phyloP scores from a whole-genome alignment of 2,888 invertebrate species.

The Mythimna vitellina region DNA sequence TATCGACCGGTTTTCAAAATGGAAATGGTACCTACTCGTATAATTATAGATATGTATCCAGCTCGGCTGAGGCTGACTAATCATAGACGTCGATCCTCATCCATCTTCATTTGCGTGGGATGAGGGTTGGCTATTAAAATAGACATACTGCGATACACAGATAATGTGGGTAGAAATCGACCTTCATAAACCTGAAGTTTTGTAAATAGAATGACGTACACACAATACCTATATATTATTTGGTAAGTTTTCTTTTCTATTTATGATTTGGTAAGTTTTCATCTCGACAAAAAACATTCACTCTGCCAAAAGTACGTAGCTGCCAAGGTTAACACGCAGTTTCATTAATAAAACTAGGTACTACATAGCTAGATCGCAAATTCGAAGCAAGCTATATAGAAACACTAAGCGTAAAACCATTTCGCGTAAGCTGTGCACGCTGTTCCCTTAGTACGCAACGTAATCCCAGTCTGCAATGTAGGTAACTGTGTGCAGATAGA shows the following conservation, averaged over 20 bases:
- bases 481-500: neutral
- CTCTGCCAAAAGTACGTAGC: neutral
- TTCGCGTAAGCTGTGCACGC: neutral
- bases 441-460: neutral
- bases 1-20: too few relatives aligned
- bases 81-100: constrained; percentile 12
- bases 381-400: neutral
- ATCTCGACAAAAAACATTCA: neutral
- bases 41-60: neutral
- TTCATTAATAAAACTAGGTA: neutral
- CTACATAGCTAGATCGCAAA: neutral
- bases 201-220: neutral
- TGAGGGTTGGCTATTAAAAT: neutral
- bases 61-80: neutral
- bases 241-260: neutral
- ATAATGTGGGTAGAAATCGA: neutral
- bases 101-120: constrained; percentile 16
- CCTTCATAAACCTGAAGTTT: neutral
- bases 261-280: neutral
- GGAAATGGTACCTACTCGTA: too few relatives aligned
- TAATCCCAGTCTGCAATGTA: constrained; percentile 8
- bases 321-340: neutral
- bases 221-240: too few relatives aligned
- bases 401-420: neutral
- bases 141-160: neutral